Evolutionary conservation across 2,888 invertebrate genomes (phyloP).

Genomic region (Liodrosophila aerea): DNA sequence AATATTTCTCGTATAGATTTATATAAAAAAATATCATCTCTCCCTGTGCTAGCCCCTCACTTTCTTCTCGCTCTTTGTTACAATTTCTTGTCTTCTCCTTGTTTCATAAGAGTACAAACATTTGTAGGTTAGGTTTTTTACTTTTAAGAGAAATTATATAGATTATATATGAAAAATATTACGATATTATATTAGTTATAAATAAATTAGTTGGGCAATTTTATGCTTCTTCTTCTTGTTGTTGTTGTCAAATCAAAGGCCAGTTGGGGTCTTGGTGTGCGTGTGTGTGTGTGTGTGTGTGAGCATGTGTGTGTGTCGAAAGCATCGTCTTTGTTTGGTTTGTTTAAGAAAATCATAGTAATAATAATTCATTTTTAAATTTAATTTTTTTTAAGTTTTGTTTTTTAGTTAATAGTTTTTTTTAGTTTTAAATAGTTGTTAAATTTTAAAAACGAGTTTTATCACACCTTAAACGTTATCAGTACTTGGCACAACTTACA

Average conservation of each 20-base stretch:
- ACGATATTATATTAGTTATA: too few species aligned
- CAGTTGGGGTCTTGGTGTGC: slow-evolving; percentile 41
- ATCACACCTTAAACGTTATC: slow-evolving; percentile 82
- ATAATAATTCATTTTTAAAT: slow-evolving; percentile 46
- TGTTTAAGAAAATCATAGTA: slow-evolving; percentile 15
- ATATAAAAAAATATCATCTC: too few species aligned
- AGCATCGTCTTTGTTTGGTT: slow-evolving; percentile 35
- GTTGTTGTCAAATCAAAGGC: slow-evolving; percentile 60
- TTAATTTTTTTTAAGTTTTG: slow-evolving; percentile 35
- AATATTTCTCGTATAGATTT: slow-evolving; percentile 36
- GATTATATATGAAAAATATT: too few species aligned
- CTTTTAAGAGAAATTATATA: too few species aligned
- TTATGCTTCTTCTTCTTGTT: slow-evolving; percentile 27
- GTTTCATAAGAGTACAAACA: too few species aligned
- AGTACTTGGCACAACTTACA: slow-evolving; percentile 83
- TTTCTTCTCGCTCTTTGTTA: too few species aligned
- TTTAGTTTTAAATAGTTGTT: slow-evolving; percentile 62
- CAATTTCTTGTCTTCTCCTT: too few species aligned
- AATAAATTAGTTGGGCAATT: too few species aligned
- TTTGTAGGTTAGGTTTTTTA: too few species aligned
- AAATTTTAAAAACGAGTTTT: slow-evolving; percentile 78
- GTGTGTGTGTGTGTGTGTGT: slow-evolving; percentile 21
- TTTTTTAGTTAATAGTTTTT: slow-evolving; percentile 58
- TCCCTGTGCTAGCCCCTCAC: too few species aligned
- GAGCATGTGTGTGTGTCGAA: slow-evolving; percentile 55